These are phyloP conservation scores for Eremophila alpestris DNA, from an alignment of 2,797 vertebrate species.

Conservation along the genomic window DNA sequence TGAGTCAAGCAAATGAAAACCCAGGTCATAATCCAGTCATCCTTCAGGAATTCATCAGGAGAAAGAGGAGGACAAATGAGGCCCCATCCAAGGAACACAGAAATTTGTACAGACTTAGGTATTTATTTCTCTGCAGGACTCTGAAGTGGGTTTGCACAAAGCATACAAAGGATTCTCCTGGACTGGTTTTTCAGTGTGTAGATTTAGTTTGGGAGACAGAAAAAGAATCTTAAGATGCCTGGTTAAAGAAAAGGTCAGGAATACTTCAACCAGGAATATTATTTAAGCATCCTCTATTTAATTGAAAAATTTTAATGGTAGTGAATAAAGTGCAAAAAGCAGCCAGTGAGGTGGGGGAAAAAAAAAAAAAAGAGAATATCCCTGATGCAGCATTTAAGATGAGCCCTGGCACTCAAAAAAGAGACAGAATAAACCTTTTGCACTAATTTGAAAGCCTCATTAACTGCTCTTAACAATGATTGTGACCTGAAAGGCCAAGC, in stretches of 20 bases:
- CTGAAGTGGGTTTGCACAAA: not conserved
- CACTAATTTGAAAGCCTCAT: not conserved
- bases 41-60: not conserved
- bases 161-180: not conserved
- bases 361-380: not conserved
- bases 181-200: not conserved
- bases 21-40: not conserved
- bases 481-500: not conserved
- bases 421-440: not conserved
- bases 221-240: not conserved
- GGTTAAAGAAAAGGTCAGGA: not conserved
- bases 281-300: not conserved
- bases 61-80: not conserved
- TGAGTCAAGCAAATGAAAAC: not conserved
- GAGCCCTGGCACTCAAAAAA: not conserved
- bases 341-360: not conserved
- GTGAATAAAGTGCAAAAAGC: not conserved
- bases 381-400: not conserved
- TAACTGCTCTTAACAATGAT: not conserved
- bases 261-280: not conserved
- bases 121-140: not conserved
- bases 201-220: not conserved
- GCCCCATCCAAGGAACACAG: not conserved
- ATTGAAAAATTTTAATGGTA: not conserved
- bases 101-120: not conserved